A percentile compares a stretch with the other conserved stretches of the same genome.
Conservation (phyloP, 1,140 invertebrate species). For the Drosophila varians region DNA sequence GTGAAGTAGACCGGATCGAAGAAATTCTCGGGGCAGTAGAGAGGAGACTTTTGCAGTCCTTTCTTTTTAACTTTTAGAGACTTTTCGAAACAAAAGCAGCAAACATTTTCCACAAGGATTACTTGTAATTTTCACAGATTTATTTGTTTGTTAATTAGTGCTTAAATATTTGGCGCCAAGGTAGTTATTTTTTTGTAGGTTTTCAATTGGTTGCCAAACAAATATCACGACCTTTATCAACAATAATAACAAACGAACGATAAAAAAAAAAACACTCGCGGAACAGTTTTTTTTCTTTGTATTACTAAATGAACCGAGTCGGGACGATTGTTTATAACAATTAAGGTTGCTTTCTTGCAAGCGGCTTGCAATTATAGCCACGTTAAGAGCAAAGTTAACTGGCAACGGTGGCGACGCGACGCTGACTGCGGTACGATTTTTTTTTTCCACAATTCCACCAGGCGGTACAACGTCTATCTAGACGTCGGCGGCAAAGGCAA, state of each 20-base stretch:
- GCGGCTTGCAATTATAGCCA: conserved; percentile 67
- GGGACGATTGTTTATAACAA: conserved; percentile 74
- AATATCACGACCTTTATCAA: conserved; percentile 54
- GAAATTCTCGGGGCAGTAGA: conserved; percentile 57
- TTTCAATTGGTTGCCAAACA: background rate
- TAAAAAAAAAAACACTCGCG: conserved; percentile 27
- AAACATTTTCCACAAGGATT: conserved; percentile 13
- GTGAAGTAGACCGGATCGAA: conserved; percentile 11
- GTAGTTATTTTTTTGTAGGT: background rate
- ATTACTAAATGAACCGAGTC: conserved; percentile 55
- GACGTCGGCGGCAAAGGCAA: conserved; percentile 22
- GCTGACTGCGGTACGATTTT: conserved; percentile 21
- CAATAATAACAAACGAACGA: conserved; percentile 17
- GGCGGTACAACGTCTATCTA: conserved; percentile 34
- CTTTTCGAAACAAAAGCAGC: background rate
- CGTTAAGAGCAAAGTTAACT: conserved; percentile 59
- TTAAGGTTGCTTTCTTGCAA: conserved; percentile 61
- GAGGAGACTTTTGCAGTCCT: conserved; percentile 63
- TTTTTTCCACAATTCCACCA: conserved; percentile 7
- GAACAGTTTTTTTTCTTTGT: conserved; percentile 3
- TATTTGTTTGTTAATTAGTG: background rate
- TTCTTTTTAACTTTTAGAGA: conserved; percentile 24
- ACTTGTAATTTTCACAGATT: background rate
- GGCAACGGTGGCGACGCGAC: conserved; percentile 38
- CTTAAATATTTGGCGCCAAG: conserved; percentile 7